These are phyloP conservation scores for Coracias cyanogaster DNA, from an alignment of 2,797 vertebrate genomes.

Conservation along the genomic window DNA sequence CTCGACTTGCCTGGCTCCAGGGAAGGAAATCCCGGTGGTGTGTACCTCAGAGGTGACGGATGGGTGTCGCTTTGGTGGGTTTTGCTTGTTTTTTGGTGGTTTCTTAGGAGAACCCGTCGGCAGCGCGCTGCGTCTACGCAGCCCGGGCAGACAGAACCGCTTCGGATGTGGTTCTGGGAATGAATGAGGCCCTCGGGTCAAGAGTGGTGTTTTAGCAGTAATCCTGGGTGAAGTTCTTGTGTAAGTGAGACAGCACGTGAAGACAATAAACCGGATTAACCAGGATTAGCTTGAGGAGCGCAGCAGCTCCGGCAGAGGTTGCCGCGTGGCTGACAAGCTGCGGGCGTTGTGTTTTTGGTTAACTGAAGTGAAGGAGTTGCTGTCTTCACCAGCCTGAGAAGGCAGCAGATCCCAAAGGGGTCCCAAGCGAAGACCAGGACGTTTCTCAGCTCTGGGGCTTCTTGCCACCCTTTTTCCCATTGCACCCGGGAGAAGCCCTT, in stretches of 20 bases:
- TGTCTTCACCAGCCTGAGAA: not conserved
- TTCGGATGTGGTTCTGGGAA: fast-evolving
- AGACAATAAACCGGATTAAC: conserved; percentile 17
- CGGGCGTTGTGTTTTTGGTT: not conserved
- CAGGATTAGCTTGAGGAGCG: not conserved
- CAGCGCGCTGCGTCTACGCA: no score
- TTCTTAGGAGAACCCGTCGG: not conserved
- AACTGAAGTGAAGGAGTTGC: not conserved
- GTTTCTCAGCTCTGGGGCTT: not conserved
- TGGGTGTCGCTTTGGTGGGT: no score
- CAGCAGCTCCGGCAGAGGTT: not conserved
- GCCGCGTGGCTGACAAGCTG: not conserved
- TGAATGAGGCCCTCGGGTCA: not conserved
- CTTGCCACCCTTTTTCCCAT: fast-evolving
- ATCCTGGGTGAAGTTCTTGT: not conserved
- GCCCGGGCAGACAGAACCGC: not conserved
- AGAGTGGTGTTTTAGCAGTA: not conserved
- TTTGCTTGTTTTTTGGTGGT: fast-evolving
- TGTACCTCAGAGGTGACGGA: not conserved
- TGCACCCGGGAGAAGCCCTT: not conserved
- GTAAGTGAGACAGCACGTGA: not conserved
- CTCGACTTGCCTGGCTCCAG: not conserved
- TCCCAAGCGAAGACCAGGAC: not conserved
- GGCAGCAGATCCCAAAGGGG: no score
- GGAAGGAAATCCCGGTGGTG: not conserved